Percentiles rank a stretch among this genome's conserved stretches.
phyloP scores from a whole-genome alignment of 2,113 vertebrate species.

The Urocynchramus pylzowi region DNA sequence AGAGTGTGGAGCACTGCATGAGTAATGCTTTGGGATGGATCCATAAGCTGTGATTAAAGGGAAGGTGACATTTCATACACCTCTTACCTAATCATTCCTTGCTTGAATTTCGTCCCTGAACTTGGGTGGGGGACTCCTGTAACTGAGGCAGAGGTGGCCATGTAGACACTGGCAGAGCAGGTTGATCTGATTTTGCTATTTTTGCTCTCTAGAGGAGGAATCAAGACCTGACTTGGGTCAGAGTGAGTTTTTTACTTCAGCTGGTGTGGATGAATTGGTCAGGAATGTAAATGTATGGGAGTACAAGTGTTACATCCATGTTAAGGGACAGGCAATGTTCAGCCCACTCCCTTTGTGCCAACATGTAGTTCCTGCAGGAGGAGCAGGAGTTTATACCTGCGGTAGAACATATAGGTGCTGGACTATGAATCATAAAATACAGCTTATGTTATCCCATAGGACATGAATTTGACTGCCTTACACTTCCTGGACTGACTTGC shows the following conservation, averaged over 20 bases:
- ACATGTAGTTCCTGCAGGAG: not conserved
- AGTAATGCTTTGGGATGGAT: not conserved
- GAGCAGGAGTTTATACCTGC: not conserved
- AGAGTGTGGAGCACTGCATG: not conserved
- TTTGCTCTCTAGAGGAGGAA: not conserved
- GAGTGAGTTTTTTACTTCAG: not conserved
- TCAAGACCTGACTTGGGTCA: not conserved
- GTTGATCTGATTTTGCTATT: not conserved
- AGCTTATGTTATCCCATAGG: not conserved
- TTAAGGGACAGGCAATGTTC: not conserved
- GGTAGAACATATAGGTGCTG: not conserved
- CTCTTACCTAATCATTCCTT: not conserved
- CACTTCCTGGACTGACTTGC: not conserved
- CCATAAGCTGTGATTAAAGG: conserved; percentile 36
- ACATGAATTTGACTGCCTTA: not conserved
- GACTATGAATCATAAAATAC: not conserved
- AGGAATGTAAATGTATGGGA: not conserved
- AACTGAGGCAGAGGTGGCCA: not conserved
- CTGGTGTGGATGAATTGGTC: not conserved
- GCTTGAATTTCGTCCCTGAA: not conserved
- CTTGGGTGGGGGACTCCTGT: not conserved
- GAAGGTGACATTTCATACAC: conserved; percentile 43
- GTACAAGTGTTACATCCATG: not conserved
- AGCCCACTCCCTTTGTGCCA: not conserved
- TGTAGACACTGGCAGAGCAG: not conserved